Evolutionary conservation across 2,113 vertebrate species (phyloP), one percentile per base, ranked within the genome.

Genomic region (Pangasianodon hypophthalmus): DNA sequence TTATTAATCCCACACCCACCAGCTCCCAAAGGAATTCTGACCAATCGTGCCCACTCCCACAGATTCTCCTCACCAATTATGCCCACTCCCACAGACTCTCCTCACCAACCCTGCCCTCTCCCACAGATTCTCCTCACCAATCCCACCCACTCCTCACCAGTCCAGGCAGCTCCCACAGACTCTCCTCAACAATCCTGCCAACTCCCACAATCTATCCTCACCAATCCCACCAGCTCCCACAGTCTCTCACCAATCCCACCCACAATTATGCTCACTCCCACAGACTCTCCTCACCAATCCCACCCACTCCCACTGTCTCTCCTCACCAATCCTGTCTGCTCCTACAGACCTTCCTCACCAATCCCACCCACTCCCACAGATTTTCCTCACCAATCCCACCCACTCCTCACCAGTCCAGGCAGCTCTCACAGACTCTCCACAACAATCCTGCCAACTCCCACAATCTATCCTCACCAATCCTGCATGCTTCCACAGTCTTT

Each of bases 361-460:
- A n/a, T n/a, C 3, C 29, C 0, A 4, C 29, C 0, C 0, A 4
- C 32, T 71, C 13, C 14, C n/a, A 71, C 4, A 71, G n/a, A 1
- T 9, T 71, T 16, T 71, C n/a, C 67, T 71, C 14, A 71, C 13
- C 67, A 71, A 71, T 18, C 16, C 13, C 0, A 2, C 16, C 64
- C 32, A 41, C 37, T 44, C 21, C 10, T n/a, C 29, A 52, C 11
- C 29, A 52, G 18, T 18, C 9, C 73, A 37, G 37, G 37, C 37
- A 37, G 37, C 44, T 77, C 16, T 14, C 5, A 41, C 69, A 37
- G 32, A 2, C 64, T 73, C 32, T 41, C 11, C 18, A 19, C 37
- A 41, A n/a, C 21, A 41, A 75, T 44, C 16, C n/a, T 1, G 2
- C 8, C 21, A 9, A 21, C 41, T 77, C 26, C 26, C 10, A 67